Conservation (phyloP, 2,888 invertebrate genomes). For the Tipula helvola region DNA sequence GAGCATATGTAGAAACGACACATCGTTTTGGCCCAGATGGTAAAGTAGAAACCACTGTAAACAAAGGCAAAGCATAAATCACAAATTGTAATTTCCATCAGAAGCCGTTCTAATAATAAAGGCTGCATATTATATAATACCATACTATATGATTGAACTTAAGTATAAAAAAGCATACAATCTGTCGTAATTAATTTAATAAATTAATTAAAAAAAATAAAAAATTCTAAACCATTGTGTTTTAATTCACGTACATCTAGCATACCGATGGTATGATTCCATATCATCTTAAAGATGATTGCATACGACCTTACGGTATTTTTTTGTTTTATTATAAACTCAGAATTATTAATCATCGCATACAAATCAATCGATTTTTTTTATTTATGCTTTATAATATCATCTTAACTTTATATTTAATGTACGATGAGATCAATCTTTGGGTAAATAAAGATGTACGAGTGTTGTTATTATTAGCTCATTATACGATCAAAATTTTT, state of each 20-base stretch:
- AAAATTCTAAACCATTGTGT: neutral
- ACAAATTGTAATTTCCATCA: too few relatives aligned
- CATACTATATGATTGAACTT: too few relatives aligned
- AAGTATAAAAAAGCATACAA: neutral
- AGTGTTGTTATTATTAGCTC: too few relatives aligned
- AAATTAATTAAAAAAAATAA: neutral
- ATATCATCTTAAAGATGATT: neutral
- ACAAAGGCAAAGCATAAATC: neutral
- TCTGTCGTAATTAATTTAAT: neutral
- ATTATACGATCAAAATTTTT: too few relatives aligned
- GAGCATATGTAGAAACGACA: neutral
- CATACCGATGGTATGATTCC: neutral
- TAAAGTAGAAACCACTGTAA: neutral
- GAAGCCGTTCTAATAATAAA: too few relatives aligned
- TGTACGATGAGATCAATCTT: neutral
- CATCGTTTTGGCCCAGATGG: neutral
- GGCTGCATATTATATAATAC: too few relatives aligned
- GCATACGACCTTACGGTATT: neutral
- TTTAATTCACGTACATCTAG: neutral
- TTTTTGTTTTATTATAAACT: neutral
- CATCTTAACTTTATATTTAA: neutral
- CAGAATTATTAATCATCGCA: neutral
- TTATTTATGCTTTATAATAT: neutral
- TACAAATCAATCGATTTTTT: neutral
- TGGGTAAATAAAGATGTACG: neutral